These are phyloP conservation scores for Xyliphius kryptos DNA, from an alignment of 2,113 vertebrate species.

Conservation along the genomic window DNA sequence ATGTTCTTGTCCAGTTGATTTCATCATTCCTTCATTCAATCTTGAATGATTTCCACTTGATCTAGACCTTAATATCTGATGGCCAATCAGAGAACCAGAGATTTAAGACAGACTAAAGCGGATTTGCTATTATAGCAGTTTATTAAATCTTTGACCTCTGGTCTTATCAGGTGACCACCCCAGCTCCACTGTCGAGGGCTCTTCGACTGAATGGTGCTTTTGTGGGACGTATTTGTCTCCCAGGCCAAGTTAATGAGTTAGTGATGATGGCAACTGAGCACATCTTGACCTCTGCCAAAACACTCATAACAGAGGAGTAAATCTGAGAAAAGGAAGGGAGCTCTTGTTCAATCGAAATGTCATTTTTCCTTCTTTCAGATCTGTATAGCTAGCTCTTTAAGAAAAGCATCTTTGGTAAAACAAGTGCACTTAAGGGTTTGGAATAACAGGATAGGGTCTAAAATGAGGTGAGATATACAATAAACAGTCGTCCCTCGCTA, in stretches of 20 bases:
- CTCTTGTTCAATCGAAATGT: constrained; percentile 53
- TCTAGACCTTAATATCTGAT: too few species aligned
- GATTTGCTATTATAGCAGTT: too few species aligned
- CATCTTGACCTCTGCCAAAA: constrained; percentile 68
- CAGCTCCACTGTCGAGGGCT: constrained; percentile 40
- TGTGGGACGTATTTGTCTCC: constrained; percentile 76
- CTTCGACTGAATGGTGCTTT: constrained; percentile 73
- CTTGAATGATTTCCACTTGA: too few species aligned
- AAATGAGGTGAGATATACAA: too few species aligned
- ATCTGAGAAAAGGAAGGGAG: constrained; percentile 54
- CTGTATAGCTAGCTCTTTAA: too few species aligned
- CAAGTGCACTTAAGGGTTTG: constrained; percentile 26
- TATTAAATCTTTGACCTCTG: constrained; percentile 44
- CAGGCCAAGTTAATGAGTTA: constrained; percentile 75
- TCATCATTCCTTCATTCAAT: too few species aligned
- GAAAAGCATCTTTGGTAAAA: constrained; percentile 55
- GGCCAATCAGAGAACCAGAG: too few species aligned
- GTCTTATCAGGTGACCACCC: constrained; percentile 25
- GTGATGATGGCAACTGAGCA: constrained; percentile 72
- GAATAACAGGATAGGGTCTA: too few species aligned
- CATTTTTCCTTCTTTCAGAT: constrained; percentile 41
- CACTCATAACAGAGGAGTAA: constrained; percentile 58
- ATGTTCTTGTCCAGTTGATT: too few species aligned
- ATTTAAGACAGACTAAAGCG: too few species aligned
- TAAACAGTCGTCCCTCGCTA: too few species aligned